Base-by-base conservation (phyloP, 2,797 vertebrate species). In the Chloroceryle inda region DNA sequence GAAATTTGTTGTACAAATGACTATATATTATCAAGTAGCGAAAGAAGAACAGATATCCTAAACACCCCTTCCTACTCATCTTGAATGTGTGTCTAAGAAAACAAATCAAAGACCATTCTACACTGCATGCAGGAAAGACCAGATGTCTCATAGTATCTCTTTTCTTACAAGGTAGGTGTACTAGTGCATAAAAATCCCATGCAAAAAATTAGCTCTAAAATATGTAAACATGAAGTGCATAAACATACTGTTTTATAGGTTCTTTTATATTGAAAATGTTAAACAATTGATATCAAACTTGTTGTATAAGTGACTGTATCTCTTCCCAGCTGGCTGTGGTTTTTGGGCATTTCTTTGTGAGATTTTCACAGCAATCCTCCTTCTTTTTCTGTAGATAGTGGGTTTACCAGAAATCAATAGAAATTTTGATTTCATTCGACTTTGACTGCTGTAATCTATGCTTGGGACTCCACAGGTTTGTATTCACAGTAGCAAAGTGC, bases 341-440 rank as follows among this genome's bases (percentile, higher is more conserved):
- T 90, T 81, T 62, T 55, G 7, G 27, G 24, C 47, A 82, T 40
- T 93, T 92, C 33, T 90, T 91, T 93, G 85, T 85, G 45, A 91
- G 49, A 84, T 29, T 26, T 29, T 94, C 73, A 44, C 26, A 83
- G 40, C 67, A 96, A 96, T 66, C 85, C 53, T 58, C 45, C 47
- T 47, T 31, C 14, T 89, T 94, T 88, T 94, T 77, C 87, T 87
- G 62, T 89, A 91, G 94, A 94, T 71, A 85, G 23, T 42, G 40
- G 37, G 50, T 96, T 82, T 95, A 45, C 16, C 27, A 64, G 67
- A 96, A 85, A 91, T 80, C 47, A 89, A 85, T 93, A 88, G 19
- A 85, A 59, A 26, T 79, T 96, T 88, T 89, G 8, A 66, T 96
- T 95, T 79, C 49, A 8, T 56, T 38, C 55, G 78, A 77, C 37